phyloP scores from a whole-genome alignment of 2,797 vertebrate species.

The Botia almorhae region DNA sequence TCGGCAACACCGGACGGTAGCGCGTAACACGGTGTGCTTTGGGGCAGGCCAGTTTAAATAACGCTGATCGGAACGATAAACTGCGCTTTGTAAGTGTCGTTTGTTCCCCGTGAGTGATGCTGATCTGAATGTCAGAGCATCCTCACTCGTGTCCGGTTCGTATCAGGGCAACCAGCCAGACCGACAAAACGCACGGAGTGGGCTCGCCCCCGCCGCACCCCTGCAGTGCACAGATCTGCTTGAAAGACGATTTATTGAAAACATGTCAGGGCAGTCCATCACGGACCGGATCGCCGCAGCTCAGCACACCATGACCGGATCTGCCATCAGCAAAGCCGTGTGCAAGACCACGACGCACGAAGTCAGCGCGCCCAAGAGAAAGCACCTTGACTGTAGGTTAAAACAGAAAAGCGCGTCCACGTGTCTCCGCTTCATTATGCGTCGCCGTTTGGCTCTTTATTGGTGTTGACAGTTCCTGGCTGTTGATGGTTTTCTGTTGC shows the following conservation, averaged over 20 bases:
- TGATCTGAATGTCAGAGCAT: conserved; percentile 62
- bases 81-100: background rate
- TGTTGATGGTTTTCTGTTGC: background rate
- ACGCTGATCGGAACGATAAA: conserved; percentile 16
- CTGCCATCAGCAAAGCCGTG: conserved; percentile 87
- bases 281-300: conserved; percentile 92
- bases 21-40: conserved; percentile 52
- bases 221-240: conserved; percentile 54
- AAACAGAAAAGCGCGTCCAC: background rate
- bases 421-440: too few relatives aligned
- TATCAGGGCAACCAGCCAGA: conserved; percentile 45
- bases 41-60: conserved; percentile 40
- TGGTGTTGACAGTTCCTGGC: background rate
- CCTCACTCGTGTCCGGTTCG: conserved; percentile 45
- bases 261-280: conserved; percentile 91
- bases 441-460: too few relatives aligned
- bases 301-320: conserved; percentile 94
- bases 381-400: conserved; percentile 92
- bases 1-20: conserved; percentile 58
- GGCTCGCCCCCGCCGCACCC: conserved; percentile 41
- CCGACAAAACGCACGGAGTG: conserved; percentile 45
- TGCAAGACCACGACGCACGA: conserved; percentile 91
- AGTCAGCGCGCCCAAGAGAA: conserved; percentile 89
- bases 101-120: conserved; percentile 42
- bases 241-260: conserved; percentile 43